phyloP scores from a whole-genome alignment of 1,140 invertebrate species.

The Ptiloglossa arizonensis region DNA sequence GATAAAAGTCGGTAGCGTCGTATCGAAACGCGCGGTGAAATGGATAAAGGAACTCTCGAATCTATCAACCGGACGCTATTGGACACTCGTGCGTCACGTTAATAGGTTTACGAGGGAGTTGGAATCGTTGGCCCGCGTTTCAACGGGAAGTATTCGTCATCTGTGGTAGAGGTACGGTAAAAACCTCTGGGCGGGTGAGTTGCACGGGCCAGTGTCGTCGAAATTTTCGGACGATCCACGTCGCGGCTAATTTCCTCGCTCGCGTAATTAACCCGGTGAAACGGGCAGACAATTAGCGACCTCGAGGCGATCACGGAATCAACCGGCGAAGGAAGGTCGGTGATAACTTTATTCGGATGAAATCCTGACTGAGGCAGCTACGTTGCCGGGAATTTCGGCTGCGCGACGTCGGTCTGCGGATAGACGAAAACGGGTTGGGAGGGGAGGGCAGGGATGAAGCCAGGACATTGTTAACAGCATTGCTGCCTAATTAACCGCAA shows the following conservation, averaged over 20 bases:
- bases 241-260: constrained; percentile 30
- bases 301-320: constrained; percentile 34
- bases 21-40: too few relatives aligned
- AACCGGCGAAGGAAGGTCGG: neutral
- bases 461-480: constrained; percentile 73
- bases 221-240: constrained; percentile 17
- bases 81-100: too few relatives aligned
- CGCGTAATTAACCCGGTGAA: constrained; percentile 37
- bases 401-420: constrained; percentile 38
- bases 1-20: too few relatives aligned
- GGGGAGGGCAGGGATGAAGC: constrained; percentile 33
- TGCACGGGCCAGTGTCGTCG: neutral
- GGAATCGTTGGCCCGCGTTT: neutral
- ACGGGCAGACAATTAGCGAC: constrained; percentile 39
- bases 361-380: constrained; percentile 30
- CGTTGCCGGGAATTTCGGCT: constrained; percentile 48
- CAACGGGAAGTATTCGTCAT: neutral
- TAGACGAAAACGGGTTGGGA: constrained; percentile 35
- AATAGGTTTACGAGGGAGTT: too few relatives aligned
- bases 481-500: constrained; percentile 75
- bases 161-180: neutral
- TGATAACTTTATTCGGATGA: constrained; percentile 45
- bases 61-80: too few relatives aligned
- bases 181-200: neutral
- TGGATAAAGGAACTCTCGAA: too few relatives aligned